These are phyloP conservation scores for Ophraella communa DNA, from an alignment of 2,888 invertebrate species.

Conservation along the genomic window DNA sequence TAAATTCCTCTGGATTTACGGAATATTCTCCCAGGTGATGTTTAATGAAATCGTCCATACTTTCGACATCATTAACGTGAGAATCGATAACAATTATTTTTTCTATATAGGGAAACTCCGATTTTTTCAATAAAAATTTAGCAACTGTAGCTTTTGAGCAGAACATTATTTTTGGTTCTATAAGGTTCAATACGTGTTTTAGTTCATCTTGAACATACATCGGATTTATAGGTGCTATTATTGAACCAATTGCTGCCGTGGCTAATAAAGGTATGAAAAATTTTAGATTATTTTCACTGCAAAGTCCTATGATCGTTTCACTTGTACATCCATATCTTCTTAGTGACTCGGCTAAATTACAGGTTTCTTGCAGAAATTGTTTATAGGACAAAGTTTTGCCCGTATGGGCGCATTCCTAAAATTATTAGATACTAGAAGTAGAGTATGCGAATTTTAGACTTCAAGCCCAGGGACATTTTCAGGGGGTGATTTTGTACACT, in stretches of 20 bases:
- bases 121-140: conserved; percentile 63
- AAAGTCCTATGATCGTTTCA: conserved; percentile 44
- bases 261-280: conserved; percentile 48
- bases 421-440: too few species aligned
- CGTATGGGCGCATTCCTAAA: conserved; percentile 47
- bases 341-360: conserved; percentile 45
- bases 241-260: conserved; percentile 44
- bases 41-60: conserved; percentile 26
- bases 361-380: conserved; percentile 40
- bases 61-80: conserved; percentile 22
- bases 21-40: conserved; percentile 3
- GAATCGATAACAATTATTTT: conserved; percentile 65
- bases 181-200: conserved; percentile 66
- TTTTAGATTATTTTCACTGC: conserved; percentile 47
- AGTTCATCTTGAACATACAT: conserved; percentile 45
- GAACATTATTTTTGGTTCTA: conserved; percentile 71
- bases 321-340: conserved; percentile 38
- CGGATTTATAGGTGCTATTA: conserved; percentile 46
- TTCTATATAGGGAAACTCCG: conserved; percentile 52
- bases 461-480: too few species aligned
- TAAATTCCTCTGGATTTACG: conserved; percentile 27
- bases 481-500: too few species aligned
- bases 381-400: conserved; percentile 40
- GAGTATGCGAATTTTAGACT: too few species aligned
- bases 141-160: conserved; percentile 65